Conservation (phyloP, 2,113 vertebrate genomes). For the Mellivora capensis region DNA sequence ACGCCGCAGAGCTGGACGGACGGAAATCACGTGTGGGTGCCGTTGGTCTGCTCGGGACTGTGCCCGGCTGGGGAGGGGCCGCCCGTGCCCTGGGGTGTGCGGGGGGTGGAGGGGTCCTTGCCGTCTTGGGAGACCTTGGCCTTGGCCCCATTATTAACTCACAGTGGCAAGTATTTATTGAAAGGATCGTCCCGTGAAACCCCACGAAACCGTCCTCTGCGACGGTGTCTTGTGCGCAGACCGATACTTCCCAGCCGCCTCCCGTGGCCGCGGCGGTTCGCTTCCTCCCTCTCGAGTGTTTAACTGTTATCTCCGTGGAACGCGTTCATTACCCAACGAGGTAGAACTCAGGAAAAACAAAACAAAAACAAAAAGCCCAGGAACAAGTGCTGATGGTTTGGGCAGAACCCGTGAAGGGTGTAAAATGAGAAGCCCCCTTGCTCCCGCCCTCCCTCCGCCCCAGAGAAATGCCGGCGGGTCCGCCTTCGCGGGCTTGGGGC, state of each 20-base stretch:
- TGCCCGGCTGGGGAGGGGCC: background rate
- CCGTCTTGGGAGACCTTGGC: background rate
- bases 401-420: background rate
- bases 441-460: too few relatives aligned
- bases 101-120: accelerated
- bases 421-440: background rate
- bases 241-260: too few relatives aligned
- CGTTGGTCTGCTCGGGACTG: background rate
- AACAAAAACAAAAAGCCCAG: background rate
- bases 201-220: too few relatives aligned
- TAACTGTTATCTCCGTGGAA: background rate
- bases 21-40: background rate
- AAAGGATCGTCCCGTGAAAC: too few relatives aligned
- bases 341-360: background rate
- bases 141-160: background rate
- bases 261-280: too few relatives aligned
- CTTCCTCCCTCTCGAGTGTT: background rate
- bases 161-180: background rate
- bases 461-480: background rate
- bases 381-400: background rate
- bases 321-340: background rate
- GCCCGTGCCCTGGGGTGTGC: background rate
- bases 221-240: too few relatives aligned
- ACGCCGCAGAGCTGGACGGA: background rate
- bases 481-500: too few relatives aligned